phyloP scores from a whole-genome alignment of 2,113 vertebrate genomes.

The Aptenodytes forsteri region DNA sequence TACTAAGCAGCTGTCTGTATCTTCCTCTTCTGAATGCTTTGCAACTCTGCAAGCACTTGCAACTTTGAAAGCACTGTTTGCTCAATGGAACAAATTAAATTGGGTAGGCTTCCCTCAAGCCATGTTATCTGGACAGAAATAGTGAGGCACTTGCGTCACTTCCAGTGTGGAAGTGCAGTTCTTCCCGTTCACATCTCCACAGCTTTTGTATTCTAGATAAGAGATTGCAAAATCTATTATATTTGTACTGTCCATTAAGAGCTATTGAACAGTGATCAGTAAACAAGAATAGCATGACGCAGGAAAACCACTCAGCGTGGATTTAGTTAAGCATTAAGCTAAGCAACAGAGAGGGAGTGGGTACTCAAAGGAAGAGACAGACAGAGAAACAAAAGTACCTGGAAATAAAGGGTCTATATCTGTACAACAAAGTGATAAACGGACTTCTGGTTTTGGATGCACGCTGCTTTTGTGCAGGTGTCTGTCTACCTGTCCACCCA shows the following conservation, averaged over 20 bases:
- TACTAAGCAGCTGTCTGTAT: not conserved
- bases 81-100: not conserved
- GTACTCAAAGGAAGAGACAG: not conserved
- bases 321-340: not conserved
- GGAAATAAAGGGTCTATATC: not conserved
- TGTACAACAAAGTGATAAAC: not conserved
- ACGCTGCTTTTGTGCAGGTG: not conserved
- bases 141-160: not conserved
- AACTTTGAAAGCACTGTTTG: not conserved
- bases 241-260: not conserved
- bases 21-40: not conserved
- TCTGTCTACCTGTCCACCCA: not conserved
- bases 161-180: not conserved
- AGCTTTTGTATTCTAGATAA: not conserved
- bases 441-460: not conserved
- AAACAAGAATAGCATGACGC: not conserved
- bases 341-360: not conserved
- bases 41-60: not conserved
- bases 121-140: not conserved
- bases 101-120: not conserved
- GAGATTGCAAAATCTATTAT: not conserved
- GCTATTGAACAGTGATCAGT: not conserved
- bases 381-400: not conserved
- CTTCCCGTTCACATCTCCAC: not conserved
- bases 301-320: not conserved